A percentile compares a stretch with the other conserved stretches of the same genome.
These are phyloP conservation scores for Phoxinus phoxinus DNA, from an alignment of 2,113 vertebrate genomes.

Conservation along the genomic window DNA sequence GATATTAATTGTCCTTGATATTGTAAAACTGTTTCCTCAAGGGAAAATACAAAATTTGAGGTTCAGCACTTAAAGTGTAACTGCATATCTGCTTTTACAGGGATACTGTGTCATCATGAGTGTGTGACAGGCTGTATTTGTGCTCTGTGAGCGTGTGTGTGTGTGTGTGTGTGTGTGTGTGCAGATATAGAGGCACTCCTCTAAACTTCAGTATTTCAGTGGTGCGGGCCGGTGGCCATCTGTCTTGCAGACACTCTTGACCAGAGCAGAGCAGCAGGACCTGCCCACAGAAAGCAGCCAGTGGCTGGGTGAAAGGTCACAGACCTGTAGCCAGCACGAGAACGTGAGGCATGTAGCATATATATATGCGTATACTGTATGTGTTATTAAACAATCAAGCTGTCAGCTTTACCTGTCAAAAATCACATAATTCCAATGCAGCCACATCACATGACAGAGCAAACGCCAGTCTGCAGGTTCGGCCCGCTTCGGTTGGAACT, in stretches of 20 bases:
- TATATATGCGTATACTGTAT: background rate
- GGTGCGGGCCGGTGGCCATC: constrained; percentile 26
- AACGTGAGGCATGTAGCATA: constrained; percentile 33
- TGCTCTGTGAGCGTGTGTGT: background rate
- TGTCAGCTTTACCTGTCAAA: constrained; percentile 61
- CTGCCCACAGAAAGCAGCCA: constrained; percentile 60
- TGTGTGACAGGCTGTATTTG: background rate
- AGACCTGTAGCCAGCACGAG: constrained; percentile 62
- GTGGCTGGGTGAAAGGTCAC: constrained; percentile 58
- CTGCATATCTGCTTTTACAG: constrained; percentile 1
- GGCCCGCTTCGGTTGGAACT: constrained; percentile 67
- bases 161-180: background rate
- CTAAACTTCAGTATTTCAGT: constrained; percentile 48
- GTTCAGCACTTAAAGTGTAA: background rate
- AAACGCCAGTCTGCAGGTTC: constrained; percentile 87
- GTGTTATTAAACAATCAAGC: background rate
- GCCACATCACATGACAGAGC: constrained; percentile 89
- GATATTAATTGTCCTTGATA: background rate
- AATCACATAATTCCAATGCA: background rate
- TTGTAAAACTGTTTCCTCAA: background rate
- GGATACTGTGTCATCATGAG: background rate
- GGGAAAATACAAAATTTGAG: constrained; percentile 36
- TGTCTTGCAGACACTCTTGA: constrained; percentile 39
- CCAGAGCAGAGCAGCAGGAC: constrained; percentile 31
- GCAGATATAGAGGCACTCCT: constrained; percentile 64